A percentile compares a stretch with the other conserved stretches of the same genome.
These are phyloP conservation scores for Rhabdomys pumilio DNA, from an alignment of 2,797 vertebrate species.

Conservation along the genomic window DNA sequence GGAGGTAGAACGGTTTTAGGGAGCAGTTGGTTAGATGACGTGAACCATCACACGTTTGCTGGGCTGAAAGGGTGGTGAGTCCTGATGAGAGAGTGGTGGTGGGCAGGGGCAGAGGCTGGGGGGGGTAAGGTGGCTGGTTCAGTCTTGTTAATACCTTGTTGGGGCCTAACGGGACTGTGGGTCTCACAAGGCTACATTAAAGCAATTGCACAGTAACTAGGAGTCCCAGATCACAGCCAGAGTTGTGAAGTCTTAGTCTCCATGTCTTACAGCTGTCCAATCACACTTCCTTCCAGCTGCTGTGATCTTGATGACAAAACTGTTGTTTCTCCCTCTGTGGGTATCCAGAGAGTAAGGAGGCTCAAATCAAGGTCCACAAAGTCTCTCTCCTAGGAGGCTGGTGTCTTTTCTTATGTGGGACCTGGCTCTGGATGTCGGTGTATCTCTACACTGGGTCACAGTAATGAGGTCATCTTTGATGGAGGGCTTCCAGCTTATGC, in stretches of 20 bases:
- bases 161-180: not conserved
- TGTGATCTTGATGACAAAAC: not conserved
- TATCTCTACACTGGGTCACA: not conserved
- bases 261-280: not conserved
- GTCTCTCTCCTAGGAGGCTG: not conserved
- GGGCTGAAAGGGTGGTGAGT: not conserved
- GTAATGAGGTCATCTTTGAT: not conserved
- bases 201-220: not conserved
- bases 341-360: not conserved
- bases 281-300: not conserved
- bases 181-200: not conserved
- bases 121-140: no score
- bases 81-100: not conserved
- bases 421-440: not conserved
- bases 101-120: not conserved
- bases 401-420: not conserved
- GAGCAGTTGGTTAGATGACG: not conserved
- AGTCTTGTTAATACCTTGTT: not conserved
- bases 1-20: not conserved
- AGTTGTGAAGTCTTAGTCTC: not conserved
- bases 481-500: not conserved
- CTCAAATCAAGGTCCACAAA: not conserved
- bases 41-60: not conserved
- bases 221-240: not conserved
- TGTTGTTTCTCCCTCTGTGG: not conserved